phyloP scores from a whole-genome alignment of 2,113 vertebrate genomes.

The Ariopsis seemanni region DNA sequence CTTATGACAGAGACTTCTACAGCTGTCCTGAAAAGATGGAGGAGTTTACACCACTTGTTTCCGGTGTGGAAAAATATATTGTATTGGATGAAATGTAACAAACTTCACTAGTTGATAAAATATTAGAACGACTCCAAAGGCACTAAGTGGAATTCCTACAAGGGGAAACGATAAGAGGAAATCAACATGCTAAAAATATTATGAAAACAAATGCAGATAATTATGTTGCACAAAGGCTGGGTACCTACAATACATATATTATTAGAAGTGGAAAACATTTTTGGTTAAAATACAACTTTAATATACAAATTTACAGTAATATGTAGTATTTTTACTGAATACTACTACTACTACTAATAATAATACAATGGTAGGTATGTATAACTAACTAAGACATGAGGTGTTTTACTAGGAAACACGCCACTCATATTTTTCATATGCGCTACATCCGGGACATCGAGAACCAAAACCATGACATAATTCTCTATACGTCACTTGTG shows the following conservation, averaged over 20 bases:
- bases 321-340: too few species aligned
- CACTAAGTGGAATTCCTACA: not conserved
- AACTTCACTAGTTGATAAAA: not conserved
- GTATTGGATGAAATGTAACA: not conserved
- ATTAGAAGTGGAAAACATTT: not conserved
- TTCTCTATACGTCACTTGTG: too few species aligned
- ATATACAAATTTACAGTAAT: not conserved
- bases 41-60: not conserved
- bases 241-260: not conserved
- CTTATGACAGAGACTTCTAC: not conserved
- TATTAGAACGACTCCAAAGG: not conserved
- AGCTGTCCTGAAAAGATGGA: not conserved
- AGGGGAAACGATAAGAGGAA: not conserved
- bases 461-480: too few species aligned
- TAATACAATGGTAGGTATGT: too few species aligned
- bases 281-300: not conserved
- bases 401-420: too few species aligned
- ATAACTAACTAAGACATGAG: too few species aligned
- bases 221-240: not conserved
- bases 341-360: too few species aligned
- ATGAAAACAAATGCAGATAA: not conserved
- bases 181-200: not conserved
- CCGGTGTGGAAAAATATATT: not conserved
- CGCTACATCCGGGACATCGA: too few species aligned
- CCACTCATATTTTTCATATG: too few species aligned